These are phyloP conservation scores for Frankliniella fusca DNA, from an alignment of 2,888 invertebrate genomes.

Conservation along the genomic window DNA sequence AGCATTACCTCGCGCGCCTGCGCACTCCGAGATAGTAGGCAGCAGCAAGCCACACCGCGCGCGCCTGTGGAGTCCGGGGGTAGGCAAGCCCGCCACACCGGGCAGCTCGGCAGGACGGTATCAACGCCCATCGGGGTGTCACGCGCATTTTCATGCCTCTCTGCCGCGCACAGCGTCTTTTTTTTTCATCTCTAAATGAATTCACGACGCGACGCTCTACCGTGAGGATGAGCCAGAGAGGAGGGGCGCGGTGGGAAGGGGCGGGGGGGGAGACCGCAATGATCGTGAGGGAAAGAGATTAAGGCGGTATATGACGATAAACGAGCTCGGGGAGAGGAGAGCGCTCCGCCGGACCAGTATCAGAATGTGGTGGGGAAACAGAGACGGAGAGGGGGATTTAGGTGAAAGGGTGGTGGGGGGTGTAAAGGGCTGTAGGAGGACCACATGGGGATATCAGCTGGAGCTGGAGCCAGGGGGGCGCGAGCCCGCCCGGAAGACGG, in stretches of 20 bases:
- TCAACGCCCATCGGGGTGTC: too few species aligned
- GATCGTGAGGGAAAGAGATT: constrained; percentile 19
- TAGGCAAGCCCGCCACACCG: not conserved
- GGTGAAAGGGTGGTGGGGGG: constrained; percentile 7
- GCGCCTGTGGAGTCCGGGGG: not conserved
- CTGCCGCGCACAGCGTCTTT: too few species aligned
- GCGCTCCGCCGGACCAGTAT: not conserved
- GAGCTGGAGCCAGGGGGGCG: not conserved
- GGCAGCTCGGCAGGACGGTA: not conserved
- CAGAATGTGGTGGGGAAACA: not conserved
- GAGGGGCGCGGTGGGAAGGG: not conserved
- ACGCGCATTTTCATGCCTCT: too few species aligned
- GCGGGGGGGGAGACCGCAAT: not conserved
- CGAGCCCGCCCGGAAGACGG: not conserved
- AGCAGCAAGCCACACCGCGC: not conserved
- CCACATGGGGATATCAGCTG: constrained; percentile 21
- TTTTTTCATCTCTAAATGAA: not conserved
- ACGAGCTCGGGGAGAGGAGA: constrained; percentile 2
- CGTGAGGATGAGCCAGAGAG: not conserved
- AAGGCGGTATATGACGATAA: constrained; percentile 21
- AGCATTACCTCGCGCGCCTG: too few species aligned
- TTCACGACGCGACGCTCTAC: not conserved
- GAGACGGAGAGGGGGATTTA: not conserved
- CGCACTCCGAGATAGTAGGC: too few species aligned
- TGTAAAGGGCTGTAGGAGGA: constrained; percentile 7